Base-by-base conservation (phyloP, 2,113 vertebrate genomes). In the Epinephelus lanceolatus region DNA sequence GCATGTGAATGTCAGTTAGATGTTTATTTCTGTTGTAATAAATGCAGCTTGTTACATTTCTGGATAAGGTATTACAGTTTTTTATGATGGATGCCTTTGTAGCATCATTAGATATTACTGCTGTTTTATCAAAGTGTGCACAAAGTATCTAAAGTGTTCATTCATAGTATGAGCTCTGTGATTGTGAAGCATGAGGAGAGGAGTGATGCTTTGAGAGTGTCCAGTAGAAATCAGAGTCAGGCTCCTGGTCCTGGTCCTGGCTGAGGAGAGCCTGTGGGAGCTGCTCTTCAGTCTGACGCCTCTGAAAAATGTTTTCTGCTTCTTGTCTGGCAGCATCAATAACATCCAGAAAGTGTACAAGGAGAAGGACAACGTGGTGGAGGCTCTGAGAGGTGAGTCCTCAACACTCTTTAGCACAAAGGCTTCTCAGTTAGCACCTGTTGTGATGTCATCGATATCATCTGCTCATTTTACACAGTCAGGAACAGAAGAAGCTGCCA, bases 261-360 rank as follows among this genome's bases (percentile, higher is more conserved):
- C 67, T 56, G 37, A 47, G 15, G 3, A 45, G 33, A 67, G 23
- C 30, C 30, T 30, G 30, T 27, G 45, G 51, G 66, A 67, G 23
- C 71, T 86, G 62, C 49, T 57, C 59, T 7, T 73, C 52, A 15
- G 0, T 49, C n/a, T 71, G 62, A 60, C 37, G 13, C 57, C 0
- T 37, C n/a, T n/a, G 17, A 73, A 12, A 51, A 4, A 12, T n/a
- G 6, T 19, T 67, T 15, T 53, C 23, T 25, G 59, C 37, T 83
- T 45, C 18, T 15, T 56, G 40, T 91, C 85, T 93, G 94, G 90
- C 94, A 99, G 98, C 91, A 98, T 99, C 93, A 96, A 75, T 92
- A 96, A 96, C 92, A 97, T 99, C 91, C 95, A 95, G 70, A 99
- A 99, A 95, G 95, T 96, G 4, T 98, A 97, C 94, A 96, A 94